Evolutionary conservation across 2,797 vertebrate species (phyloP), one percentile per base, ranked within the genome.

Genomic region (Todus mexicanus): DNA sequence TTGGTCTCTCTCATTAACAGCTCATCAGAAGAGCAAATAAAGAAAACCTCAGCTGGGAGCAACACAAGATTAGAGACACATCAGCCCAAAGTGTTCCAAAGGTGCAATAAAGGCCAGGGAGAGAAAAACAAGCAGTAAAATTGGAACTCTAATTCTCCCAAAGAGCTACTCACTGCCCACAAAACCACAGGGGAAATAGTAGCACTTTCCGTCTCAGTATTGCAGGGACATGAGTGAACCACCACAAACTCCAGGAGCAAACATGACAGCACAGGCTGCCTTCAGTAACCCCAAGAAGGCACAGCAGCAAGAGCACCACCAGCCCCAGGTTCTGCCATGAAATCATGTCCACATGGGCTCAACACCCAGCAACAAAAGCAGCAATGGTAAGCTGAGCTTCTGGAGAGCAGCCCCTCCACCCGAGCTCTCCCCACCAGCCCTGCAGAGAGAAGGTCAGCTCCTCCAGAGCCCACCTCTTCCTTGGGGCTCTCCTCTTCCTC

Each of bases 401-500:
- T 37, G 23, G 16, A 51, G 7, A 40, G 12, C 37, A 71, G 35
- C 5, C 11, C 21, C 16, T n/a, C n/a, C 26, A 16, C 35, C 21
- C 23, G n/a, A 42, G 16, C 37, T 50, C 50, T 85, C 53, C 66
- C 66, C 72, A 56, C 7, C 33, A 82, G 13, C 12, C 42, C 38
- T 21, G 7, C 7, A 3, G 7, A 47, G 38, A 75, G 29, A 4
- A 22, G 4, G 19, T 47, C 64, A 89, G 15, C 7, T 53, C 33
- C 40, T 92, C 48, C 37, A 29, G 25, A 72, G 37, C 89, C 29
- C 48, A 91, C 97, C 77, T 83, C 25, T 10, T 95, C 87, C 38
- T 89, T 95, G 0, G 59, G 86, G 84, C 97, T 97, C 42, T 98
- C 98, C 21, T 97, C 96, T 72, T 96, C 91, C 4, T 97, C 79